These are phyloP conservation scores for Callithrix jacchus DNA, from an alignment of 2,113 vertebrate genomes.

Conservation along the genomic window DNA sequence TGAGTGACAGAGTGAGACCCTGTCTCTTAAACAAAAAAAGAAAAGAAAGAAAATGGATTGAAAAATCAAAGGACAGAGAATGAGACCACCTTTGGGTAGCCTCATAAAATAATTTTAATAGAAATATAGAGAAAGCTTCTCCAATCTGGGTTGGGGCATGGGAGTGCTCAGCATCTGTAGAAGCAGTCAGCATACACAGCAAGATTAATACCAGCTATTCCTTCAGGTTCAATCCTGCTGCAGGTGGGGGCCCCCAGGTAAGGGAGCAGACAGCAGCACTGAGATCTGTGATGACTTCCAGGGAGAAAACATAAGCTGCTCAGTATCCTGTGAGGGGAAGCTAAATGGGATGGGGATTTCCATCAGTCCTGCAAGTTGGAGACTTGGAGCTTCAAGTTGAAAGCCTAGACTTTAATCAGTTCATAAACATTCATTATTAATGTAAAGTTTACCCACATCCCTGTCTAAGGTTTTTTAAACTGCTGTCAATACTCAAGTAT, in stretches of 20 bases:
- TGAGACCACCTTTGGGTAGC: background rate
- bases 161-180: background rate
- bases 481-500: background rate
- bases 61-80: background rate
- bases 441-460: background rate
- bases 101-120: background rate
- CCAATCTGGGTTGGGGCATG: fast-evolving
- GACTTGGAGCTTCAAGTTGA: background rate
- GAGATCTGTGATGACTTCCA: background rate
- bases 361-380: background rate
- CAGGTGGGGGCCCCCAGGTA: background rate
- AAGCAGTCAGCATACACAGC: background rate
- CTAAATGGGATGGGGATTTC: background rate
- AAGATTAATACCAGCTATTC: background rate
- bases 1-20: too few species aligned
- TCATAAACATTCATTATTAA: background rate
- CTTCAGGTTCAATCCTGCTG: fast-evolving
- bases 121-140: background rate
- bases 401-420: background rate
- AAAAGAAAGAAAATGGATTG: background rate
- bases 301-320: background rate
- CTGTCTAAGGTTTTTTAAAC: background rate
- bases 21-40: too few species aligned
- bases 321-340: background rate
- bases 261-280: background rate